Conservation (phyloP, 2,888 invertebrate species). For the Coelogynopora nodosa region DNA sequence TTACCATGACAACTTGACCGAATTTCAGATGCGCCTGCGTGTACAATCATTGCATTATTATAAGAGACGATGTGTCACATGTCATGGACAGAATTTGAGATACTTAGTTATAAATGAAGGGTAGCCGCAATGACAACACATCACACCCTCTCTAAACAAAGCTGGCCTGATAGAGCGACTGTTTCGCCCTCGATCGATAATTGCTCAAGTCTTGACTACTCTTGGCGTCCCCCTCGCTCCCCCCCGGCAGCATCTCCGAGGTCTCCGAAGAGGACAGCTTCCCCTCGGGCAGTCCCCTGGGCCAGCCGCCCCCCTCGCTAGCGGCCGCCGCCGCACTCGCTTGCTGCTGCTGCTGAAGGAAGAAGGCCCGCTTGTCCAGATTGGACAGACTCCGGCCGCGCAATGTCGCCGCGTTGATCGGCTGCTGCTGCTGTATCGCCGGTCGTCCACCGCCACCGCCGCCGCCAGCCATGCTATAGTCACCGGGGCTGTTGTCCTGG, state of each 20-base stretch:
- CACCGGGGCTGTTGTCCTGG: too few species aligned
- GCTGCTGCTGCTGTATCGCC: not conserved
- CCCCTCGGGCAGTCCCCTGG: not conserved
- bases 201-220: not conserved
- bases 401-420: not conserved
- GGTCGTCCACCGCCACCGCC: not conserved
- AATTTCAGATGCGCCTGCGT: too few species aligned
- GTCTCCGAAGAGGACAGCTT: not conserved
- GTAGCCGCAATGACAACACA: too few species aligned
- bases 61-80: too few species aligned
- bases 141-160: not conserved
- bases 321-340: not conserved
- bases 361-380: conserved; percentile 5
- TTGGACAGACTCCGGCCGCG: not conserved
- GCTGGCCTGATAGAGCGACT: conserved; percentile 7
- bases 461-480: not conserved
- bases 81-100: too few species aligned
- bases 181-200: not conserved
- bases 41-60: too few species aligned
- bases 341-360: not conserved
- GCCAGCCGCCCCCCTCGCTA: not conserved
- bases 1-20: too few species aligned
- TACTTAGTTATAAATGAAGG: too few species aligned
- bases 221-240: not conserved
- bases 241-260: not conserved